Base-by-base conservation (phyloP, 53 echinoderm and acorn worm genomes). In the Antedon mediterranea region DNA sequence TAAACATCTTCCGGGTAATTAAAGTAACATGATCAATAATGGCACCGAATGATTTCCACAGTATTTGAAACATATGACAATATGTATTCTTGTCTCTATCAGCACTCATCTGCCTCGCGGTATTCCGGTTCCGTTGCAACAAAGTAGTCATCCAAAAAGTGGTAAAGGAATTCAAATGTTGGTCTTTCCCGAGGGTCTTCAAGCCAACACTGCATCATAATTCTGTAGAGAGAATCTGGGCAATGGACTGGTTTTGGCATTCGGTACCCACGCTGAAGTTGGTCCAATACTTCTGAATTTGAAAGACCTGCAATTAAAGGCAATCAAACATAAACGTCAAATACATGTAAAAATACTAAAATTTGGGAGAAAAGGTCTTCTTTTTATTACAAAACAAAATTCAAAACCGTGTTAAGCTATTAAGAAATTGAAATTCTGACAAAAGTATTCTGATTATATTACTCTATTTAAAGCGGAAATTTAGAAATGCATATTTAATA, bases 121-220 rank as follows among this genome's bases (percentile, higher is more conserved):
- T 95, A 95, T 14, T 91, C 89, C 13, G 97, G 91, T 57, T 95
- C 97, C 33, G 87, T 89, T 5, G 91, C 81, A 4, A 95, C 88
- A 80, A 95, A 95, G 75, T 95, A 95, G 74, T 95, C 97, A 41
- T 95, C 97, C 28, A 95, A 79, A 75, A 80, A 95, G 74, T 89
- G 85, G 89, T 88, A 89, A 73, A 95, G 91, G 77, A 92, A 92
- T 72, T 95, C 97, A 89, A 95, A 95, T 11, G 97, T 95, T 37
- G 97, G 97, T 75, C 97, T 76, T 77, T 92, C 84, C 31, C 42
- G 78, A 0, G 97, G 85, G 0, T 79, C 74, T 0, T 85, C 77
- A 43, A 84, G 83, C 97, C 97, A 95, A 79, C 91, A 92, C 76
- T 89, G 83, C 31, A 43, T 43, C 91, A 91, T 89, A 80, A 95